Percentiles rank a stretch among this genome's conserved stretches.
Conservation (phyloP, 2,113 vertebrate genomes). For the Pavo muticus region DNA sequence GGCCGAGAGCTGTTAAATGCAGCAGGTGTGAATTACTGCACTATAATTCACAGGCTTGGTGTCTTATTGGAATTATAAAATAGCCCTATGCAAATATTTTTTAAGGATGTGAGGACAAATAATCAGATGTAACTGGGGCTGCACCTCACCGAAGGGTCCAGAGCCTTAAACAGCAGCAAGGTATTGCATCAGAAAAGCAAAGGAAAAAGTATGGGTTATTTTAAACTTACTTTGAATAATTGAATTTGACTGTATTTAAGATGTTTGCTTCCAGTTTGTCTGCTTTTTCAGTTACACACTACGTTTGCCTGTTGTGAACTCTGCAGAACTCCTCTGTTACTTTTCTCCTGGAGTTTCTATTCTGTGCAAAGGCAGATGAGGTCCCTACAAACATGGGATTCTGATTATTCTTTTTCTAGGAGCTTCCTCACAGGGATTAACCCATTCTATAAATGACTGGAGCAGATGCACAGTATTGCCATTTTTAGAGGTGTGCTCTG, state of each 20-base stretch:
- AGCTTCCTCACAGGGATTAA: neutral
- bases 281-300: neutral
- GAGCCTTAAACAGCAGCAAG: neutral
- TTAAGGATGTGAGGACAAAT: neutral
- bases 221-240: neutral
- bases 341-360: neutral
- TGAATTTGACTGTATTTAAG: neutral
- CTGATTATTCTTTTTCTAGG: neutral
- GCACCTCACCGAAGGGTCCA: neutral
- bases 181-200: neutral
- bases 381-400: neutral
- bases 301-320: neutral
- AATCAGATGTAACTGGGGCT: neutral
- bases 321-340: neutral
- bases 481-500: neutral
- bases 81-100: neutral
- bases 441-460: neutral
- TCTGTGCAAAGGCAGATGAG: neutral
- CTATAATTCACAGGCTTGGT: neutral
- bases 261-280: neutral
- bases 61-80: neutral
- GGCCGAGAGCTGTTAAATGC: constrained; percentile 8
- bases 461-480: neutral
- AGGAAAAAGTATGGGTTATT: neutral
- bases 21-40: constrained; percentile 18